Percentiles rank a stretch among this genome's conserved stretches.
Evolutionary conservation across 2,888 invertebrate species (phyloP).

Genomic region (Meandrusa payeni): DNA sequence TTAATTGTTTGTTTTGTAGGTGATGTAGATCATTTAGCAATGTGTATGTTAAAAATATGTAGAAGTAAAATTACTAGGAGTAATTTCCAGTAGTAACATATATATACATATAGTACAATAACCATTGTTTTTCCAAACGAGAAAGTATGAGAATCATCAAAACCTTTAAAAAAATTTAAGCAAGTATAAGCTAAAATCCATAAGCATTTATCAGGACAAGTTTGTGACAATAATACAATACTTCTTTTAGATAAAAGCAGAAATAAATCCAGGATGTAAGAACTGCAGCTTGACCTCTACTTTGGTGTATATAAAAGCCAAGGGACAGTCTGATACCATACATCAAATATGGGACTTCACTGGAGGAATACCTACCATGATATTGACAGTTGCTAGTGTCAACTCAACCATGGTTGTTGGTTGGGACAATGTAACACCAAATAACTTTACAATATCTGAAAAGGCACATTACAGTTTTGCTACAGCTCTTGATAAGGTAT

Average conservation of each 20-base stretch:
- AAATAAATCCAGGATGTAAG: constrained; percentile 58
- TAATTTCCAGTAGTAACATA: no score
- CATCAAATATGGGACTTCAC: constrained; percentile 86
- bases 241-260: constrained; percentile 53
- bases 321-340: constrained; percentile 78
- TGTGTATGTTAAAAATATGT: no score
- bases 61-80: no score
- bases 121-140: no score
- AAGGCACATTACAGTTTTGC: constrained; percentile 80
- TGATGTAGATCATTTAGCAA: no score
- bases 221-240: no score
- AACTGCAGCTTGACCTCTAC: constrained; percentile 45
- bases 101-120: no score
- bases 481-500: constrained; percentile 82
- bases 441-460: constrained; percentile 61
- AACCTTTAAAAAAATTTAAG: no score
- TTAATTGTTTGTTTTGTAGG: no score
- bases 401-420: constrained; percentile 68
- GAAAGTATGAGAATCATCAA: no score
- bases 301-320: constrained; percentile 78
- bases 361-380: constrained; percentile 76
- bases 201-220: no score
- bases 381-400: constrained; percentile 72
- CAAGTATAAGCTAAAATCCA: no score
- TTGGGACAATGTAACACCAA: constrained; percentile 63